Conservation (phyloP, 1,140 invertebrate genomes). For the Helicorthomorpha holstii region DNA sequence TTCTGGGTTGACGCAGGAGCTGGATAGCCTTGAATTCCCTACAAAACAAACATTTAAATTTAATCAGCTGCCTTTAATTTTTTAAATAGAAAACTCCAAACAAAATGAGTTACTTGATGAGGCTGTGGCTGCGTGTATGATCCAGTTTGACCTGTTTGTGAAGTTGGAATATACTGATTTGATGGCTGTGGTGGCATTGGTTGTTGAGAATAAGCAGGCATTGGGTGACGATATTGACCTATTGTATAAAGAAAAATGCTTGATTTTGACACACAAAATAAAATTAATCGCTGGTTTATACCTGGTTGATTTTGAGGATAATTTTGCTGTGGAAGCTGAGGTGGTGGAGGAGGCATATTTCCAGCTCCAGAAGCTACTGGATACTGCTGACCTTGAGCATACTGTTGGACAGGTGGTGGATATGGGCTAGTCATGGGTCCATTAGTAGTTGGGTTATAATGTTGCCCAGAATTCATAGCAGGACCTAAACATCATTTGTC, state of each 20-base stretch:
- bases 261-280: background rate
- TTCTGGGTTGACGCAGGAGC: background rate
- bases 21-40: background rate
- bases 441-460: slow-evolving; percentile 3
- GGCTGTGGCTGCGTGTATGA: background rate
- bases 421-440: slow-evolving; percentile 7
- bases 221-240: slow-evolving; percentile 1
- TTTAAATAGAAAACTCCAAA: too few species aligned
- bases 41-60: background rate
- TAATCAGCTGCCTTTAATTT: too few species aligned
- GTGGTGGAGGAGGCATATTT: slow-evolving; percentile 31
- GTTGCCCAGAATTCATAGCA: background rate
- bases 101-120: background rate
- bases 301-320: slow-evolving; percentile 20
- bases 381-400: background rate
- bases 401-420: background rate
- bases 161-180: slow-evolving; percentile 9
- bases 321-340: slow-evolving; percentile 17
- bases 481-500: background rate
- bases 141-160: background rate
- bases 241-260: background rate
- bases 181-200: slow-evolving; percentile 10
- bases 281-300: background rate
- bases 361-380: slow-evolving; percentile 16
- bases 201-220: background rate